These are phyloP conservation scores for Drosophila pruinosa DNA, from an alignment of 1,140 invertebrate genomes.

Conservation along the genomic window DNA sequence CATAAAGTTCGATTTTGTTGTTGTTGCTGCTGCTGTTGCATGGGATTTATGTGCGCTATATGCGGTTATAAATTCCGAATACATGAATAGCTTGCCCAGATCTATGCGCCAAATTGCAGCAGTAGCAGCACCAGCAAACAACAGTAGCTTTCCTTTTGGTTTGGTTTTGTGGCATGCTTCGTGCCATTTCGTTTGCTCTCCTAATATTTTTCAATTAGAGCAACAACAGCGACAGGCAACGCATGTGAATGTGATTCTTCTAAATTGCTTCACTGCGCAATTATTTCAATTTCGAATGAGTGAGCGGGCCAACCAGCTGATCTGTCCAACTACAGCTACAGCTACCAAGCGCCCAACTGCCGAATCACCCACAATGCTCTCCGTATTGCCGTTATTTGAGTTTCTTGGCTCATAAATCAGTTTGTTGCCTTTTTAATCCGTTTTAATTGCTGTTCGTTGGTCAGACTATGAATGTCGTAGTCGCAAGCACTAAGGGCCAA, in stretches of 20 bases:
- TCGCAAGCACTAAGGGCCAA: slow-evolving; percentile 57
- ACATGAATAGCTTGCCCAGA: slow-evolving; percentile 74
- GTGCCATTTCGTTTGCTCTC: slow-evolving; percentile 39
- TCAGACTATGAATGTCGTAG: slow-evolving; percentile 74
- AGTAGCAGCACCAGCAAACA: slow-evolving; percentile 33
- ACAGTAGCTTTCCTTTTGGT: slow-evolving; percentile 56
- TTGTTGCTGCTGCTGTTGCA: slow-evolving; percentile 41
- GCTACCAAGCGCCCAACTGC: background rate
- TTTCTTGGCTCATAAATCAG: slow-evolving; percentile 78
- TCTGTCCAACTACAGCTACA: slow-evolving; percentile 6
- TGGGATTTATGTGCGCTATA: slow-evolving; percentile 76
- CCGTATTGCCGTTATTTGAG: slow-evolving; percentile 78
- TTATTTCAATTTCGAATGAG: slow-evolving; percentile 78
- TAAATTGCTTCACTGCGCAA: slow-evolving; percentile 82
- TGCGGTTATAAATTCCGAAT: slow-evolving; percentile 82
- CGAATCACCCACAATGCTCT: slow-evolving; percentile 6
- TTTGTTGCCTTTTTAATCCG: slow-evolving; percentile 80
- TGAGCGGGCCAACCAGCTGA: slow-evolving; percentile 2
- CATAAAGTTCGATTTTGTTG: slow-evolving; percentile 74
- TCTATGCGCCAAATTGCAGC: slow-evolving; percentile 79
- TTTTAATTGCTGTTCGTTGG: slow-evolving; percentile 81
- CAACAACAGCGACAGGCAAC: slow-evolving; percentile 36
- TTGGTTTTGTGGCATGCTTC: slow-evolving; percentile 16
- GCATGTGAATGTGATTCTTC: slow-evolving; percentile 78
- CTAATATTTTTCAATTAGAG: slow-evolving; percentile 66